Evolutionary conservation across 2,797 vertebrate species (phyloP), one percentile per base, ranked within the genome.

Genomic region (Rhabdomys pumilio): DNA sequence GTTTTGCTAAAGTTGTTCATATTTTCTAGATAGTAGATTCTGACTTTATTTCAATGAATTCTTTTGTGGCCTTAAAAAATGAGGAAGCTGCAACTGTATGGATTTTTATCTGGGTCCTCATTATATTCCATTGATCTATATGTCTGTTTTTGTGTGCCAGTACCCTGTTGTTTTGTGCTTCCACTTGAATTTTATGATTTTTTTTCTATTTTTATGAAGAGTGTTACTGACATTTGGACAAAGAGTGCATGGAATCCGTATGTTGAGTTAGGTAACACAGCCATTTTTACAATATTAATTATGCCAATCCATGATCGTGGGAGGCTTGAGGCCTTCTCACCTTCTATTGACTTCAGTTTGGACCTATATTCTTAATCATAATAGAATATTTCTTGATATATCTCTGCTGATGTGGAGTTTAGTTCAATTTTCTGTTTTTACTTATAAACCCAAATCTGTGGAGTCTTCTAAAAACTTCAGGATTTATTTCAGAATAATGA

Each of bases 401-500:
- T 91, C 91, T 93, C 47, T 90, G 41, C 11, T 79, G 89, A 7
- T 19, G 55, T 90, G 20, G 72, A 92, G 55, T 85, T 89, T 89
- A 77, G 31, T 31, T 90, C n/a, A 61, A 63, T 14, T 73, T 67
- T 82, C 41, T 55, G 3, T 17, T 94, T 89, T 19, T 72, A 26
- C 57, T 65, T 84, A 19, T n/a, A 93, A 88, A 95, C 55, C 15
- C n/a, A 91, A 90, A n/a, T 50, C 38, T 34, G 81, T 72, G 63
- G 26, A 69, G 31, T 83, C 19, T 82, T 94, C 77, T 9, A 24
- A 55, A 95, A 72, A 65, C 24, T 53, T 95, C 13, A 83, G 31
- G 29, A n/a, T 92, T 93, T 93, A 57, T 76, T 93, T 41, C 61
- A 91, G 69, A 82, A 89, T 65, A 92, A 47, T 24, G 55, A 86